Conservation (phyloP, 2,888 invertebrate genomes). For the Theretra japonica region DNA sequence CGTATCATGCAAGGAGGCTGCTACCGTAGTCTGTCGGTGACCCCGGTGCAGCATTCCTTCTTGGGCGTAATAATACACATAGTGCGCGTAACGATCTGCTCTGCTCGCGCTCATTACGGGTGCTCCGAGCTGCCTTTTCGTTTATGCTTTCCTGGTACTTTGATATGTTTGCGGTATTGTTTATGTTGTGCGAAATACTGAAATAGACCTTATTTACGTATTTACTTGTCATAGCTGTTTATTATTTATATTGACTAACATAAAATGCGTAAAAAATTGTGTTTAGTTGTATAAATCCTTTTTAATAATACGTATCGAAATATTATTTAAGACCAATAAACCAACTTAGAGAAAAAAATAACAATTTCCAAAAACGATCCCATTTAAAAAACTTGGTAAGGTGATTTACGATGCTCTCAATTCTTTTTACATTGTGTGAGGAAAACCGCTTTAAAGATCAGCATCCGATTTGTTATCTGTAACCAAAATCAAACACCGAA, state of each 20-base stretch:
- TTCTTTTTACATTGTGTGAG: constrained; percentile 32
- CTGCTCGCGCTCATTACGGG: constrained; percentile 73
- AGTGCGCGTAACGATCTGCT: constrained; percentile 74
- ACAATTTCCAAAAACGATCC: not conserved
- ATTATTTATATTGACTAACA: too few relatives aligned
- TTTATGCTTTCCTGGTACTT: constrained; percentile 59
- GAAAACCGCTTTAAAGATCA: not conserved
- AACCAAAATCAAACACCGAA: constrained; percentile 32
- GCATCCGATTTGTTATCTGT: constrained; percentile 8
- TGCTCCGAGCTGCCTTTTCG: constrained; percentile 54
- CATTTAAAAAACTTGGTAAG: too few relatives aligned
- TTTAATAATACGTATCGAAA: too few relatives aligned
- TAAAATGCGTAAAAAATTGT: too few relatives aligned
- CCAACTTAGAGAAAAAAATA: too few relatives aligned
- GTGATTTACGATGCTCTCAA: not conserved
- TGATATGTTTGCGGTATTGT: not conserved
- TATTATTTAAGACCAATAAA: too few relatives aligned
- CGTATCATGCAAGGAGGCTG: constrained; percentile 50
- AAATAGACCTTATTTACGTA: too few relatives aligned
- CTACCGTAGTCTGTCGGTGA: constrained; percentile 74
- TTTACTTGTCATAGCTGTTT: too few relatives aligned
- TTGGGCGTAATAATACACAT: constrained; percentile 82
- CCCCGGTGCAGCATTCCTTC: constrained; percentile 77
- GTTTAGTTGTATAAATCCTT: too few relatives aligned
- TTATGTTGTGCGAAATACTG: not conserved